Conservation (phyloP, 2,113 vertebrate species). For the Todiramphus saurophagus region DNA sequence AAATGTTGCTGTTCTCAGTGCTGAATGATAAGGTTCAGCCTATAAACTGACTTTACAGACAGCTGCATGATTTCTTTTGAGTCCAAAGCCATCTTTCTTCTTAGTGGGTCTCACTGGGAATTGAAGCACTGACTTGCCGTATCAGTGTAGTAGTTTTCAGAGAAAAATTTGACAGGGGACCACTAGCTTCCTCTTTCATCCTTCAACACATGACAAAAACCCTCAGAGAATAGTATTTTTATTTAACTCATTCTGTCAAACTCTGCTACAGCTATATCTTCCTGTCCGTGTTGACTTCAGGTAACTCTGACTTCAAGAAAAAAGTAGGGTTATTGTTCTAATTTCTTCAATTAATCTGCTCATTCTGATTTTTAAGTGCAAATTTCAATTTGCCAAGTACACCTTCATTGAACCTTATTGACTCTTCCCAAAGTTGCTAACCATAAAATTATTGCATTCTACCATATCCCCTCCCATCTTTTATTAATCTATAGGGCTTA, state of each 20-base stretch:
- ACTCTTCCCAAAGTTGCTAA: not conserved
- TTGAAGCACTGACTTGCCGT: not conserved
- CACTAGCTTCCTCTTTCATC: not conserved
- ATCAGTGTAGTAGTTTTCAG: not conserved
- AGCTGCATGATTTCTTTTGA: not conserved
- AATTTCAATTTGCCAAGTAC: not conserved
- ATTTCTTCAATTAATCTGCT: not conserved
- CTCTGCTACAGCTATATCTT: not conserved
- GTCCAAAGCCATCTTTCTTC: not conserved
- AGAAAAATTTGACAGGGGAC: not conserved
- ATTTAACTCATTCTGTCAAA: not conserved
- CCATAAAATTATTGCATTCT: not conserved
- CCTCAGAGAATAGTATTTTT: not conserved
- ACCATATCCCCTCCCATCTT: not conserved
- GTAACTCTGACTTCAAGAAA: not conserved
- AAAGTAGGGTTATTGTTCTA: not conserved
- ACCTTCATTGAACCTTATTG: not conserved
- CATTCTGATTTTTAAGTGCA: not conserved
- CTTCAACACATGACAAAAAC: not conserved
- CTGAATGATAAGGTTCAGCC: not conserved
- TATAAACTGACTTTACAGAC: not conserved
- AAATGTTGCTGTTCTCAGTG: conserved; percentile 20
- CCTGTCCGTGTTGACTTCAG: not conserved
- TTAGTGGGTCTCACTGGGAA: not conserved
- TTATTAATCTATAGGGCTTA: not conserved